Percentiles rank a stretch among this genome's conserved stretches.
Evolutionary conservation across 2,113 vertebrate genomes (phyloP).

Genomic region (Apeltes quadracus): DNA sequence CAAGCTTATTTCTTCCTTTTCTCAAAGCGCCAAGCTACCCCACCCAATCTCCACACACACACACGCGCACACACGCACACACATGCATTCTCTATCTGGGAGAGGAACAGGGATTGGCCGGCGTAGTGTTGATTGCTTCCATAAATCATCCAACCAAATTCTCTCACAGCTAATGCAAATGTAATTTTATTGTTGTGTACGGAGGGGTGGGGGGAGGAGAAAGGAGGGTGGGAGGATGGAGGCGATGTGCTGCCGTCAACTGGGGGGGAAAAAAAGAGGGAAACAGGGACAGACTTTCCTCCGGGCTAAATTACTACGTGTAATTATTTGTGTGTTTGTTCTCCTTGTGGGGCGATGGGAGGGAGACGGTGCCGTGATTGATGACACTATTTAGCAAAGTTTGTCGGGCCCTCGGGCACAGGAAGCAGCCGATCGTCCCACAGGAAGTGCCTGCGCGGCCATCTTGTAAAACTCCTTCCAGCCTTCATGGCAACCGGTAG

Average conservation of each 20-base stretch:
- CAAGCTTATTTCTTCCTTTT: slow-evolving; percentile 66
- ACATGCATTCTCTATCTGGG: slow-evolving; percentile 16
- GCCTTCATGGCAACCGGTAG: slow-evolving; percentile 60
- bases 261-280: slow-evolving; percentile 50
- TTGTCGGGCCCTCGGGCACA: slow-evolving; percentile 83
- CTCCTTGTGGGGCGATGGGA: slow-evolving; percentile 82
- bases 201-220: slow-evolving; percentile 57
- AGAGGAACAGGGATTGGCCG: slow-evolving; percentile 63
- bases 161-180: slow-evolving; percentile 86
- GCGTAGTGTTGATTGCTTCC: slow-evolving; percentile 82
- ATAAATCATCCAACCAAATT: slow-evolving; percentile 85
- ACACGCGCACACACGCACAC: slow-evolving; percentile 28
- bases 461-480: slow-evolving; percentile 74
- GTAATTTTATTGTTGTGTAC: slow-evolving; percentile 85
- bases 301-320: slow-evolving; percentile 83
- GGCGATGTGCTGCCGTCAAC: slow-evolving; percentile 50
- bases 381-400: slow-evolving; percentile 90
- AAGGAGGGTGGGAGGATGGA: slow-evolving; percentile 38
- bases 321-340: slow-evolving; percentile 90
- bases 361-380: slow-evolving; percentile 87
- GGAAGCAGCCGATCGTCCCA: slow-evolving; percentile 84
- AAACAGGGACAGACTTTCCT: slow-evolving; percentile 84
- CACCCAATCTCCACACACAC: slow-evolving; percentile 49
- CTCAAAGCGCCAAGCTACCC: slow-evolving; percentile 49
- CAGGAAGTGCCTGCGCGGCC: slow-evolving; percentile 86